A percentile compares a stretch with the other conserved stretches of the same genome.
These are phyloP conservation scores for Dendroctonus ponderosae DNA, from an alignment of 1,140 invertebrate species.

Conservation along the genomic window DNA sequence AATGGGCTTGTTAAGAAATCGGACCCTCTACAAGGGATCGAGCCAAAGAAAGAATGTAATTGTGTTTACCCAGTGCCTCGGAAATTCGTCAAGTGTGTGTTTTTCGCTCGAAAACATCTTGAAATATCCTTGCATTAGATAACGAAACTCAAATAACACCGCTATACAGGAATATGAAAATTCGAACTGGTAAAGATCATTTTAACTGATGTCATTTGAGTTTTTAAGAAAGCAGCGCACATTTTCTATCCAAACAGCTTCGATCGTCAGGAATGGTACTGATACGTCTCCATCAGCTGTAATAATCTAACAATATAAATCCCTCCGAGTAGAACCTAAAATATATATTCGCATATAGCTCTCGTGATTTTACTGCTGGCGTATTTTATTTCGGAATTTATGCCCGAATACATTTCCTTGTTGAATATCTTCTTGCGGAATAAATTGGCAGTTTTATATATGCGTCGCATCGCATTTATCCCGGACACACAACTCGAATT, in stretches of 20 bases:
- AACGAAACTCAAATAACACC: too few relatives aligned
- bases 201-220: too few relatives aligned
- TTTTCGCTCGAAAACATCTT: neutral
- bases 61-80: constrained; percentile 3
- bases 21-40: neutral
- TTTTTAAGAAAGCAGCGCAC: too few relatives aligned
- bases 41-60: neutral
- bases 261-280: too few relatives aligned
- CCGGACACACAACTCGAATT: constrained; percentile 1
- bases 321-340: constrained; percentile 1
- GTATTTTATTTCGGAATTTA: constrained; percentile 7
- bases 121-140: neutral
- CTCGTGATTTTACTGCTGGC: neutral
- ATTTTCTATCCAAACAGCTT: too few relatives aligned
- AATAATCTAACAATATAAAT: too few relatives aligned
- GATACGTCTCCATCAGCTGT: too few relatives aligned
- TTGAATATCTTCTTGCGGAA: constrained; percentile 1
- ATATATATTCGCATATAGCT: constrained; percentile 1
- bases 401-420: constrained; percentile 2
- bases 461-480: neutral
- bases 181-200: too few relatives aligned
- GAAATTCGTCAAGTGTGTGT: neutral
- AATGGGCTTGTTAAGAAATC: constrained; percentile 2
- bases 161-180: too few relatives aligned
- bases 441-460: constrained; percentile 6